A percentile compares a stretch with the other conserved stretches of the same genome.
Conservation (phyloP, 2,113 vertebrate species). For the Columba janthina region DNA sequence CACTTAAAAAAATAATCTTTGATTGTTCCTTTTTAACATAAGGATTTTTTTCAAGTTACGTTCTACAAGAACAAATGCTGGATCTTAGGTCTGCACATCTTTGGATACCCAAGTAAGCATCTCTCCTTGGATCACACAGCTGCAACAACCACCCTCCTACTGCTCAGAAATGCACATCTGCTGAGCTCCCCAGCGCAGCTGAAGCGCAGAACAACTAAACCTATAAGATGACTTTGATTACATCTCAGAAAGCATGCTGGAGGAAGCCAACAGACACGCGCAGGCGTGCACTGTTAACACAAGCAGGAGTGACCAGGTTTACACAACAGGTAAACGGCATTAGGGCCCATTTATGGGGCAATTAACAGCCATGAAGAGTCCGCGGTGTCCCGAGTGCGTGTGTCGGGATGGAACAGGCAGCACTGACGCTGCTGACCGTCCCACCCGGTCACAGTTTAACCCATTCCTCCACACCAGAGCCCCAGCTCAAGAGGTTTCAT, state of each 20-base stretch:
- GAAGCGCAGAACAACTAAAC: not conserved
- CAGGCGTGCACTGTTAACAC: not conserved
- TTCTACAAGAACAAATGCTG: not conserved
- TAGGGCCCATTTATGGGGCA: not conserved
- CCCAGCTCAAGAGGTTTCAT: not conserved
- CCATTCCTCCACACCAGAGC: not conserved
- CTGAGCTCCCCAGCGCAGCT: fast-evolving
- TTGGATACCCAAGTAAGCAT: not conserved
- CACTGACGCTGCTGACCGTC: not conserved
- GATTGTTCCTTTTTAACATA: not conserved
- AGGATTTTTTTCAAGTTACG: not conserved
- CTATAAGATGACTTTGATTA: fast-evolving
- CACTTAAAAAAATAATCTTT: not conserved
- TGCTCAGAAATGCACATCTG: not conserved
- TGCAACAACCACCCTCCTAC: not conserved
- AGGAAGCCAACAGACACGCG: not conserved
- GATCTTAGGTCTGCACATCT: not conserved
- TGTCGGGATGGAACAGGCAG: not conserved
- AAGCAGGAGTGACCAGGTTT: not conserved
- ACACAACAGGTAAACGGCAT: not conserved
- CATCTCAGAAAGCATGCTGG: fast-evolving
- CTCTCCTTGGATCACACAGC: not conserved
- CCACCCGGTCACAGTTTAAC: not conserved
- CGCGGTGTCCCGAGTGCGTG: fast-evolving
- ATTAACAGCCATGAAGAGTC: not conserved